Evolutionary conservation across 1,140 invertebrate species (phyloP), one percentile per base, ranked within the genome.

Genomic region (Littorina saxatilis): DNA sequence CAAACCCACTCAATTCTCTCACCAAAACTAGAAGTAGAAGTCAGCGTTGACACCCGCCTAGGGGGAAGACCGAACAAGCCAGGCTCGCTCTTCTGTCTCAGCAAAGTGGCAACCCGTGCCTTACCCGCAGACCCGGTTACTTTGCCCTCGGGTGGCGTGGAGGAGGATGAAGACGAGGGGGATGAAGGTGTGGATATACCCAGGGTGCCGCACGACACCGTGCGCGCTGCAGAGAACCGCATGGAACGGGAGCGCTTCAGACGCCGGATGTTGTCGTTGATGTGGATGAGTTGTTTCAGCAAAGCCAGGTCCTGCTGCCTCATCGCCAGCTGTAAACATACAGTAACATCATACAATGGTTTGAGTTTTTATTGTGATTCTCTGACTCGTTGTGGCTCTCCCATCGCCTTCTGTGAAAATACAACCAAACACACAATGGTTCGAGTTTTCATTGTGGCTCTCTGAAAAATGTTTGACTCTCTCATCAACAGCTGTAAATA

Each of bases 281-380:
- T 66, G 76, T 78, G 32, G 55, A 78, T 20, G n/a, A 78, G 76
- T 23, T 78, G 76, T 27, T 78, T 61, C 3, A 78, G 75, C 0
- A 78, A 58, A 2, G 63, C 55, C 15, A 63, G 29, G 55, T 78
- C 75, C 39, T 76, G 74, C 74, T 76, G 29, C 23, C 50, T 32
- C 74, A 76, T 76, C 2, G 74, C 74, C 27, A 58, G 29, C 74
- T 76, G 32, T 15, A 27, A 27, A 2, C 4, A 9, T 32, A 29
- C 5, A 7, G 27, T 20, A 58, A n/a, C n/a, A n/a, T n/a, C n/a
- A n/a, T n/a, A n/a, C n/a, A n/a, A n/a, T n/a, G n/a, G n/a, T n/a
- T n/a, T n/a, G n/a, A n/a, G n/a, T n/a, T n/a, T n/a, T n/a, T n/a
- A n/a, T n/a, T n/a, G n/a, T n/a, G n/a, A n/a, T n/a, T n/a, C n/a